Percentiles rank a stretch among this genome's conserved stretches.
These are phyloP conservation scores for Pangasius sanitwongsei DNA, from an alignment of 2,797 vertebrate genomes.

Conservation along the genomic window DNA sequence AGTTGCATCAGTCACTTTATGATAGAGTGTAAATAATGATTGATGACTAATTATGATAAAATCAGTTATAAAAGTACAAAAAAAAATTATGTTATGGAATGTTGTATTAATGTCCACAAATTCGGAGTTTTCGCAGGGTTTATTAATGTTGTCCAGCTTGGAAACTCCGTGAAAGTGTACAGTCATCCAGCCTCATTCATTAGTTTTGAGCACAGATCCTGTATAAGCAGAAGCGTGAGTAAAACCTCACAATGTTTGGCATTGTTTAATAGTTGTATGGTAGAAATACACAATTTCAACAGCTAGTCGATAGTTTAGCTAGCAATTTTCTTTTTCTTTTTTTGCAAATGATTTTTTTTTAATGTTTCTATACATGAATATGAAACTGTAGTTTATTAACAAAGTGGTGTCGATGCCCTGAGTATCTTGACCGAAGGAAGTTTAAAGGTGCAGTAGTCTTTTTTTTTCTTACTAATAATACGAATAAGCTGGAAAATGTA, in stretches of 20 bases:
- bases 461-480: neutral
- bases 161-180: neutral
- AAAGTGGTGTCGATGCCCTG: neutral
- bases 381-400: neutral
- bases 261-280: neutral
- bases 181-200: neutral
- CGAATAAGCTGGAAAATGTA: neutral
- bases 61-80: neutral
- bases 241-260: neutral
- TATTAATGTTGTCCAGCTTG: neutral
- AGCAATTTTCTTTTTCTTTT: neutral
- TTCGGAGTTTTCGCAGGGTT: neutral
- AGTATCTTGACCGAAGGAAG: neutral
- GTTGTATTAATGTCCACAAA: neutral
- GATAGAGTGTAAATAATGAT: neutral
- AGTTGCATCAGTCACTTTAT: slow-evolving; percentile 15
- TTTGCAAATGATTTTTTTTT: neutral
- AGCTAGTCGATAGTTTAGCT: neutral
- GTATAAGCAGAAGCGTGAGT: neutral
- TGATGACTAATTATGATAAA: neutral
- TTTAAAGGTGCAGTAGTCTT: neutral
- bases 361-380: neutral
- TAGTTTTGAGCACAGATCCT: neutral
- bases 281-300: neutral
- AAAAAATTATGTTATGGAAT: neutral